Base-by-base conservation (phyloP, 1,140 invertebrate genomes). In the Drosophila yakuba region DNA sequence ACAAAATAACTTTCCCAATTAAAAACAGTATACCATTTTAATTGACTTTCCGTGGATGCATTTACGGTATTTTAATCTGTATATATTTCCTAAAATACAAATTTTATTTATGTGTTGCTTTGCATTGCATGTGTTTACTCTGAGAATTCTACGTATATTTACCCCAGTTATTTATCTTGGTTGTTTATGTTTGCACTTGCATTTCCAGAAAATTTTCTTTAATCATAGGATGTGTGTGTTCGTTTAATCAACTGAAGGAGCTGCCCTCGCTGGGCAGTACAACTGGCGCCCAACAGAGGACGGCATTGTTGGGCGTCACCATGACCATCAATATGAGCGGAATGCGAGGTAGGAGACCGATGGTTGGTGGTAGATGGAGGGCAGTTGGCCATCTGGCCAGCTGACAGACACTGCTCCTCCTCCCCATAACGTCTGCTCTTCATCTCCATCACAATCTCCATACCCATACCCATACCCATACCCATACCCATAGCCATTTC, bases 271-370 rank as follows among this genome's bases (percentile, higher is more conserved):
- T 28, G 12, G 48, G 38, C 43, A 52, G 59, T 78, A 78, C 82
- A 80, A 78, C 56, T 74, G 60, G 20, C 43, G 52, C 58, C 23
- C 76, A 78, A 62, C 50, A 14, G 61, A 43, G 45, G 51, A 43
- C 43, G 79, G 32, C 39, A 55, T 48, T 62, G 63, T 55, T 47
- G 59, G 63, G 69, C 45, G 78, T 54, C 57, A 67, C 63, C 84
- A 88, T 78, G 79, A 74, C 83, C 83, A 88, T 86, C 83, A 86
- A 86, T 86, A 88, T 80, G 72, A 79, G 41, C 67, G 74, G 78
- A 77, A 77, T 69, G 38, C 56, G 66, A 58, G 64, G 61, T 68
- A 36, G 38, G 64, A 32, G 32, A 32, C 0, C 32, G 32, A 3
- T 32, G 45, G 64, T 38, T 23, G 2, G 3, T 38, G 45, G 60